A percentile compares a stretch with the other conserved stretches of the same genome.
These are phyloP conservation scores for Phanerotoma sp. DNA, from an alignment of 2,888 invertebrate genomes.

Conservation along the genomic window DNA sequence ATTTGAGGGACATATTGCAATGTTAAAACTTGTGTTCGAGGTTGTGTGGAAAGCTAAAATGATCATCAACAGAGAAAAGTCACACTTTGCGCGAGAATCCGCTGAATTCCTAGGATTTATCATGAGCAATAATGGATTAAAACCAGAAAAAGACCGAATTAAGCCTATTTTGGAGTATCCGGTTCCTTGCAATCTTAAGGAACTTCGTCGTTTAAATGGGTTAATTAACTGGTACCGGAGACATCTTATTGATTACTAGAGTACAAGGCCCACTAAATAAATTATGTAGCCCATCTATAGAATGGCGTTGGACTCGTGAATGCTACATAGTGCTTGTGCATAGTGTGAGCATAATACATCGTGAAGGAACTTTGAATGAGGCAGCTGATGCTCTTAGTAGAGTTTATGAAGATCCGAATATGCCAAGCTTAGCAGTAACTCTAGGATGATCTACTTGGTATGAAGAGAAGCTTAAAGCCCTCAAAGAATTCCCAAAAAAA, in stretches of 20 bases:
- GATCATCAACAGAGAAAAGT: neutral
- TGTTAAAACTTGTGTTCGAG: neutral
- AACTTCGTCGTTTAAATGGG: neutral
- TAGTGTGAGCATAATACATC: neutral
- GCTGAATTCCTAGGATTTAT: no score
- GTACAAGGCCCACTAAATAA: neutral
- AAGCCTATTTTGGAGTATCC: neutral
- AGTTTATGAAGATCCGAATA: neutral
- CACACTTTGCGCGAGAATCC: neutral
- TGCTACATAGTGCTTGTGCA: slow-evolving; percentile 15
- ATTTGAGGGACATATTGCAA: no score
- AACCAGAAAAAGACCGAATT: neutral
- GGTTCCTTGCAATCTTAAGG: neutral
- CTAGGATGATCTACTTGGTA: no score
- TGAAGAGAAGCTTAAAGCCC: no score
- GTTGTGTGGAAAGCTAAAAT: no score
- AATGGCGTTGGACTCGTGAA: slow-evolving; percentile 10
- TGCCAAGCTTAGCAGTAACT: no score
- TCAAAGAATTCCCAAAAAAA: no score
- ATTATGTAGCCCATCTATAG: neutral
- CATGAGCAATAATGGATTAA: neutral
- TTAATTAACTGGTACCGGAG: neutral
- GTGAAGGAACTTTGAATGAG: neutral
- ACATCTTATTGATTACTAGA: neutral
- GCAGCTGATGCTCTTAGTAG: neutral